Evolutionary conservation across 2,797 vertebrate genomes (phyloP), one percentile per base, ranked within the genome.

Genomic region (Amniataba percoides): DNA sequence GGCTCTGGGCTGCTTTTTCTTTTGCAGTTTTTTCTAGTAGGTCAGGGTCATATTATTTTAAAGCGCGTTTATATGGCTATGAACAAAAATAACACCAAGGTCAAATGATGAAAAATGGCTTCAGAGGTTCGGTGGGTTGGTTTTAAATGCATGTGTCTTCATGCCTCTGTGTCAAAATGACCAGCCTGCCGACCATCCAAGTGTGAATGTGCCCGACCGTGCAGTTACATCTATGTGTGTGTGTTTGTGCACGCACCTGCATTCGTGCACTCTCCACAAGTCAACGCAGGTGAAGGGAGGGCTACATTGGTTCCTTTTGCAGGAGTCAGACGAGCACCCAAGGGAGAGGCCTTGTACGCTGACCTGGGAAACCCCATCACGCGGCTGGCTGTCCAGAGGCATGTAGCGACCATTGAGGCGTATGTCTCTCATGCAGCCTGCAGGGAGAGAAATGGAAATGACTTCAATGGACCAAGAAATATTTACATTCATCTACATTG

Each of bases 181-280:
- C 31, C 51, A 42, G 23, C 27, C 56, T 46, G 45, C 10, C 18
- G 7, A 61, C 4, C n/a, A 56, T 40, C 52, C 43, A 6, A n/a
- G 39, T 74, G 58, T 49, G 34, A 62, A 16, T 55, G 40, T 55
- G 49, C 23, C 31, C 0, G 2, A 10, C 3, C 36, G 58, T 72
- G 27, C 43, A 43, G 72, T 55, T 53, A 49, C 25, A 39, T 56
- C 18, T 40, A 1, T 15, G 27, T 42, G 31, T 56, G 1, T 31
- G 10, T 14, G 19, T 27, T 55, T 6, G 36, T 49, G 15, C 34
- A 2, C 31, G 9, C 90, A 97, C 97, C 96, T 97, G 96, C 96
- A 97, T 90, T 97, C 95, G 1, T 97, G 95, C 72, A 96, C 95
- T 93, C 96, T 95, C 97, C 97, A 97, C 80, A 97, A 84, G 90